Base-by-base conservation (phyloP, 2,797 vertebrate genomes). In the Silurus lanzhouensis region DNA sequence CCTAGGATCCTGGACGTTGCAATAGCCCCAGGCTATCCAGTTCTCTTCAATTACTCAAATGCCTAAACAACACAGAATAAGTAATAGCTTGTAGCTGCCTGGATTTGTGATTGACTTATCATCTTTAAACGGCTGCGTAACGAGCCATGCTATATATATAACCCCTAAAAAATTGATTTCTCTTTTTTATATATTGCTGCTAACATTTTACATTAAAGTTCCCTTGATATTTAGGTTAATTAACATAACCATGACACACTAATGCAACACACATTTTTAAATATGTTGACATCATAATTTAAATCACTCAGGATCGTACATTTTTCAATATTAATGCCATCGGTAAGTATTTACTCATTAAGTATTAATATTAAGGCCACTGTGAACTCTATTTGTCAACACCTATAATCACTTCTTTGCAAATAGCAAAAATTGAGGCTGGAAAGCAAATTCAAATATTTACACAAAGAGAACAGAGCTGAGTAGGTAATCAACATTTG, bases 401-500 rank as follows among this genome's bases (percentile, higher is more conserved):
- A 79, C 1, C 44, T 48, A 8, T 25, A 25, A 46, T 17, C 27
- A 77, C 46, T 25, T 17, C 27, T 75, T 52, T 52, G 20, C 48
- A 61, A 78, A 17, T 7, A 19, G 19, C 27, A 38, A 78, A 38
- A 77, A 4, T 60, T n/a, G 5, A 27, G n/a, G 25, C 17, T 52
- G 63, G 52, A 81, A 67, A 19, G 46, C 63, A 67, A 67, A 67
- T 81, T 67, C 60, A 22, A 81, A 67, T 66, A 81, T 66, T 81
- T 81, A 81, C 44, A 67, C 61, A 52, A 6, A 27, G 78, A 66
- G n/a, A 52, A 44, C 44, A 66, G 15, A 66, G 61, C 66, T 81
- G 61, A 67, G 15, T 3, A 55, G 66, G n/a, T 55, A 64, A 55
- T 81, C n/a, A 81, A 12, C 17, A 55, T 55, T 67, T 20, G 67